Percentiles rank a stretch among this genome's conserved stretches.
Conservation (phyloP, 2,113 vertebrate species). For the Rhinolophus sinicus region DNA sequence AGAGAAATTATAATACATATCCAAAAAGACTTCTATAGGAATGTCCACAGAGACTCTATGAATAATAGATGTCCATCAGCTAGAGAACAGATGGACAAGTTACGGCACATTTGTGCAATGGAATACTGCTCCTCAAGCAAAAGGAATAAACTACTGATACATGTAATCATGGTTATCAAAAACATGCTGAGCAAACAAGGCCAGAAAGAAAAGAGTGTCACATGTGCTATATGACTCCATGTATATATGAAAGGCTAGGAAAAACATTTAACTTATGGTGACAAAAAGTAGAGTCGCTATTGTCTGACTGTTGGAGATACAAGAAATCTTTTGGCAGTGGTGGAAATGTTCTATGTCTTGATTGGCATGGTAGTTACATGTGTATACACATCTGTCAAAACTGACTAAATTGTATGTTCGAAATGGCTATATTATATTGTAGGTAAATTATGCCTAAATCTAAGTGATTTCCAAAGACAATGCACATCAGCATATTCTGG, state of each 20-base stretch:
- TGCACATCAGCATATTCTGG: not conserved
- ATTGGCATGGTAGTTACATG: not conserved
- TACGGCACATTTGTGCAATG: not conserved
- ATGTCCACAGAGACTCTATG: not conserved
- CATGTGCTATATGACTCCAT: not conserved
- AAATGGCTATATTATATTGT: not conserved
- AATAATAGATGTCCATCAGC: not conserved
- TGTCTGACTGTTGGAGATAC: not conserved
- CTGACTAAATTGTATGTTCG: not conserved
- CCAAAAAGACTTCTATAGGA: not conserved
- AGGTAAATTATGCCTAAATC: not conserved
- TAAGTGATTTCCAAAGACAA: not conserved
- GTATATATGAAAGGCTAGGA: not conserved
- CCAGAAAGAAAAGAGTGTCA: not conserved
- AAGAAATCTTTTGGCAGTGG: not conserved
- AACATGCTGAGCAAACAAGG: not conserved
- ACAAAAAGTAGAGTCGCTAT: not conserved
- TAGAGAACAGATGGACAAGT: not conserved
- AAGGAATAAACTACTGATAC: not conserved
- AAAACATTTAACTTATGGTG: not conserved
- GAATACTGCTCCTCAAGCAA: not conserved
- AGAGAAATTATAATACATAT: not conserved
- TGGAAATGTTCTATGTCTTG: not conserved
- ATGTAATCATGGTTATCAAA: not conserved
- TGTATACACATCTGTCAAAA: not conserved